Evolutionary conservation across 2,113 vertebrate genomes (phyloP).

Genomic region (Corythornis madagascariensis): DNA sequence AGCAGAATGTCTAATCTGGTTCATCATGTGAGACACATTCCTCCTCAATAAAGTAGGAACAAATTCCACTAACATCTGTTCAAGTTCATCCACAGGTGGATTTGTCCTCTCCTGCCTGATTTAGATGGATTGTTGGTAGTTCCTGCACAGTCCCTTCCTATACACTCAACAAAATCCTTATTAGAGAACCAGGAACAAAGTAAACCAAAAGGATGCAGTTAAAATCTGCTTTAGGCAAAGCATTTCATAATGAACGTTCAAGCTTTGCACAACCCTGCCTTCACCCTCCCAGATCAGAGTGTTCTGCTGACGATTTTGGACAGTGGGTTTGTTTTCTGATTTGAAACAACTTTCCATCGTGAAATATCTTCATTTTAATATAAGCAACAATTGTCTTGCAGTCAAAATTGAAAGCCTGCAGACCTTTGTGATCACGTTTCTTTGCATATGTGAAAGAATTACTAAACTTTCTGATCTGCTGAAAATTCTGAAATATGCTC

Average conservation of each 20-base stretch:
- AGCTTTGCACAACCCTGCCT: neutral
- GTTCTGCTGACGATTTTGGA: neutral
- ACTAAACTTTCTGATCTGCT: neutral
- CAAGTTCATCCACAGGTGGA: neutral
- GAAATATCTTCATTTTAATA: neutral
- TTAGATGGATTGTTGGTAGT: accelerated
- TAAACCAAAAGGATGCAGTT: accelerated
- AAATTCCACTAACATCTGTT: neutral
- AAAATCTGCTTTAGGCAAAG: neutral
- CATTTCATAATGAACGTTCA: neutral
- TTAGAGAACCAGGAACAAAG: neutral
- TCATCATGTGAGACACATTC: neutral
- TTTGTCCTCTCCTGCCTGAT: neutral
- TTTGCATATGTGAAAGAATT: neutral
- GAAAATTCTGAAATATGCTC: neutral
- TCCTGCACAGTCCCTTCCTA: neutral
- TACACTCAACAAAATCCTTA: neutral
- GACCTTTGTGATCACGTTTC: neutral
- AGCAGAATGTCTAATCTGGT: accelerated
- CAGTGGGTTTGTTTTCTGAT: neutral
- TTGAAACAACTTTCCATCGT: neutral
- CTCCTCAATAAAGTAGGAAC: neutral
- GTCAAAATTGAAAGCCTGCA: neutral
- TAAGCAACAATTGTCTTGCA: neutral
- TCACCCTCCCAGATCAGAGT: neutral